Evolutionary conservation across 2,888 invertebrate genomes (phyloP).

Genomic region (Nymphalis polychloros): DNA sequence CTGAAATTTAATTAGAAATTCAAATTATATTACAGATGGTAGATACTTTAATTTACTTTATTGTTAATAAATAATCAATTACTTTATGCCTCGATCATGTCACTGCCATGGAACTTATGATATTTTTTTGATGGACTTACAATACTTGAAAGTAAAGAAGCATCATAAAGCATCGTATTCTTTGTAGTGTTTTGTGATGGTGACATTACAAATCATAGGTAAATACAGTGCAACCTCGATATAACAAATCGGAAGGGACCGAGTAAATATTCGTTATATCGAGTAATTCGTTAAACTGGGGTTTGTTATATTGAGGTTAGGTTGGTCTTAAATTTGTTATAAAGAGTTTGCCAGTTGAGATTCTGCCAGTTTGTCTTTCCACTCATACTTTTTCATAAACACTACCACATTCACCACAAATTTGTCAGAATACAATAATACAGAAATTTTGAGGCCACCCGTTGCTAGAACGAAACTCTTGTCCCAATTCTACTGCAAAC

Average conservation of each 20-base stretch:
- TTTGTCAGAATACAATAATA: not conserved
- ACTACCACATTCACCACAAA: not conserved
- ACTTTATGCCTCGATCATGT: not conserved
- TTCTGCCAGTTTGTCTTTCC: too few species aligned
- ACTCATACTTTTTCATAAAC: not conserved
- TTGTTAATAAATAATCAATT: not conserved
- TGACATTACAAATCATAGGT: not conserved
- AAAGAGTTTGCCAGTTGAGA: too few species aligned
- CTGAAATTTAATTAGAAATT: constrained; percentile 58
- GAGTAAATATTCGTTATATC: too few species aligned
- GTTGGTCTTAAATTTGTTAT: too few species aligned
- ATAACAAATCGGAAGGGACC: too few species aligned
- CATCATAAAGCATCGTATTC: constrained; percentile 21
- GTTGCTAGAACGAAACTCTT: not conserved
- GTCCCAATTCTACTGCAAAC: constrained; percentile 32
- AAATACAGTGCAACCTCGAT: not conserved
- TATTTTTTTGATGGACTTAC: constrained; percentile 17
- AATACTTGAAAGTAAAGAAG: constrained; percentile 9
- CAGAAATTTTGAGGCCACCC: not conserved
- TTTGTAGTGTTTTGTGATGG: constrained; percentile 1
- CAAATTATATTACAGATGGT: constrained; percentile 11
- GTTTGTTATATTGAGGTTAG: too few species aligned
- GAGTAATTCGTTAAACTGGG: too few species aligned
- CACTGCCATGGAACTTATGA: constrained; percentile 7
- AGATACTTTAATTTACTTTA: not conserved